Conservation (phyloP, 2,888 invertebrate genomes). For the Melinaea menophilus region DNA sequence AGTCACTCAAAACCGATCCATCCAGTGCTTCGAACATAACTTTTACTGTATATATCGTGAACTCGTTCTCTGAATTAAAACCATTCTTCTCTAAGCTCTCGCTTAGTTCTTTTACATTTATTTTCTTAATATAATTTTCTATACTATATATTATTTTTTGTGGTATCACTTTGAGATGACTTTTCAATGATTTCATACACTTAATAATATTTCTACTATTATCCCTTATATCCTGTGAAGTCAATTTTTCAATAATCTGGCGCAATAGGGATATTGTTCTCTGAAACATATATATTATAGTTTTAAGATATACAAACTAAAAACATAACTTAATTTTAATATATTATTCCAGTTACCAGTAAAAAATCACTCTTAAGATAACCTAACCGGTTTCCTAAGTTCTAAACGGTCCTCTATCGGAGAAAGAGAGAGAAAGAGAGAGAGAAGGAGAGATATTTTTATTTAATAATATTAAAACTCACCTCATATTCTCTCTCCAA, state of each 20-base stretch:
- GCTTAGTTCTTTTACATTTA: conserved; percentile 37
- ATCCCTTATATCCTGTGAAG: too few species aligned
- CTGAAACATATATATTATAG: too few species aligned
- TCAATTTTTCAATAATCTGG: too few species aligned
- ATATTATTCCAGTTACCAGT: too few species aligned
- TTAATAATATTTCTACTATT: not conserved
- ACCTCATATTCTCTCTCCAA: not conserved
- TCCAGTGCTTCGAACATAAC: conserved; percentile 24
- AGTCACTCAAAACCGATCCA: conserved; percentile 17
- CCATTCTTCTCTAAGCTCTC: conserved; percentile 36
- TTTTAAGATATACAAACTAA: too few species aligned
- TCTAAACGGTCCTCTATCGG: too few species aligned
- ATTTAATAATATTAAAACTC: not conserved
- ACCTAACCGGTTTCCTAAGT: too few species aligned
- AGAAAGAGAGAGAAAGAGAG: too few species aligned
- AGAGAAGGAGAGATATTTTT: too few species aligned
- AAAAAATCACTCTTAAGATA: too few species aligned
- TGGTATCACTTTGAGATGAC: not conserved
- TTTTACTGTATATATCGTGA: conserved; percentile 32
- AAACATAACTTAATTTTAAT: too few species aligned
- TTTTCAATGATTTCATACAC: conserved; percentile 31
- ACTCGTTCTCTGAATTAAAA: conserved; percentile 29
- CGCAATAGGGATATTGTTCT: too few species aligned
- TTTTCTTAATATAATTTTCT: not conserved
- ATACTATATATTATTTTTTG: not conserved